phyloP scores from a whole-genome alignment of 2,888 invertebrate genomes.

The Desoria tigrina region DNA sequence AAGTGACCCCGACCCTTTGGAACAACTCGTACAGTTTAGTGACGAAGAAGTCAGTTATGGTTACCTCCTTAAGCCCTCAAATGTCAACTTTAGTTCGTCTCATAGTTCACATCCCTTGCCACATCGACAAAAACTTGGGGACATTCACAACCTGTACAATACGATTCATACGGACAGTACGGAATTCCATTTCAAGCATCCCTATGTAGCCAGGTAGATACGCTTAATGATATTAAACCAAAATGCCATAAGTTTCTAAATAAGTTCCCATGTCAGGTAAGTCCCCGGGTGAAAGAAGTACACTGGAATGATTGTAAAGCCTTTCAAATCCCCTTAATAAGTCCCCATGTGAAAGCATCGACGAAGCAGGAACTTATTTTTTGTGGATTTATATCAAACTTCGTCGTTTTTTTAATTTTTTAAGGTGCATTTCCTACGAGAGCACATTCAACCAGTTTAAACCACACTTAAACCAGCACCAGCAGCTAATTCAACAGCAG shows the following conservation, averaged over 20 bases:
- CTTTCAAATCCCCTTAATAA: no score
- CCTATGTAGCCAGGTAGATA: constrained; percentile 2
- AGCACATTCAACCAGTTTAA: constrained; percentile 5
- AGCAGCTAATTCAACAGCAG: constrained; percentile 4
- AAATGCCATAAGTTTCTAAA: no score
- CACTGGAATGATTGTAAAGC: no score
- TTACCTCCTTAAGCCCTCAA: constrained; percentile 45
- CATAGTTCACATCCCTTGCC: not conserved
- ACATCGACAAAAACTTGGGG: constrained; percentile 2
- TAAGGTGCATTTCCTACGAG: constrained; percentile 51
- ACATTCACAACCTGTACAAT: constrained; percentile 55
- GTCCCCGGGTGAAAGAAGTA: no score
- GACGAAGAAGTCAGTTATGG: constrained; percentile 70
- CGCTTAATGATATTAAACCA: no score
- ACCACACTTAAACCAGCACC: not conserved
- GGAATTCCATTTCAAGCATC: constrained; percentile 55
- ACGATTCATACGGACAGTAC: constrained; percentile 60
- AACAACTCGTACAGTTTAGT: constrained; percentile 69
- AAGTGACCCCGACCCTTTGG: constrained; percentile 84
- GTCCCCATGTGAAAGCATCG: no score
- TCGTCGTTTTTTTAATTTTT: no score
- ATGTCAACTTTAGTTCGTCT: not conserved
- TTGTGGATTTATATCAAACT: no score
- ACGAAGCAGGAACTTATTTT: no score
- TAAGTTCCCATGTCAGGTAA: no score